phyloP scores from a whole-genome alignment of 2,888 invertebrate species.

The Eupithecia tripunctaria region DNA sequence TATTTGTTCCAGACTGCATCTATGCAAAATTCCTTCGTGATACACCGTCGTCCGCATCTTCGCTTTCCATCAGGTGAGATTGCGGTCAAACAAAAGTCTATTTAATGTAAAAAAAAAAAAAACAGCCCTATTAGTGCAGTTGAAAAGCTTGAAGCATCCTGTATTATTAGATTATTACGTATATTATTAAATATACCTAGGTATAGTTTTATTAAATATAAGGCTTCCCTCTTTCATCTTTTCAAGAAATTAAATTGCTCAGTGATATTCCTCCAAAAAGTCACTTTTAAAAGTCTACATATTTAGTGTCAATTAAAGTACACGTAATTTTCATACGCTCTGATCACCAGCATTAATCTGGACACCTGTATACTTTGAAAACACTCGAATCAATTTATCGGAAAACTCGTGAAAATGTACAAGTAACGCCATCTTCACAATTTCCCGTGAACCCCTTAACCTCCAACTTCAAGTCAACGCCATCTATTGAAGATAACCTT shows the following conservation, averaged over 20 bases:
- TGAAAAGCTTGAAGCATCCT: too few relatives aligned
- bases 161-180: too few relatives aligned
- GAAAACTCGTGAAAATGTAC: background rate
- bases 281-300: background rate
- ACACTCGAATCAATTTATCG: background rate
- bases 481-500: constrained; percentile 70
- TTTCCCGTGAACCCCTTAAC: constrained; percentile 37
- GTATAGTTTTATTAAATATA: too few relatives aligned
- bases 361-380: background rate
- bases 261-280: background rate
- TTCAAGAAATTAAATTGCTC: background rate
- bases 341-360: background rate
- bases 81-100: too few relatives aligned
- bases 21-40: background rate
- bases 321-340: background rate
- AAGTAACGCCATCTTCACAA: constrained; percentile 44
- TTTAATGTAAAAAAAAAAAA: too few relatives aligned
- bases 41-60: too few relatives aligned
- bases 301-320: background rate
- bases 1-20: background rate
- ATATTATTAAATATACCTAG: too few relatives aligned
- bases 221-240: background rate
- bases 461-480: constrained; percentile 51
- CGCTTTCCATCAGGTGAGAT: too few relatives aligned
- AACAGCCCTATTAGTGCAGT: background rate